A percentile compares a stretch with the other conserved stretches of the same genome.
phyloP scores from a whole-genome alignment of 2,797 vertebrate genomes.

The Nyctibius grandis region DNA sequence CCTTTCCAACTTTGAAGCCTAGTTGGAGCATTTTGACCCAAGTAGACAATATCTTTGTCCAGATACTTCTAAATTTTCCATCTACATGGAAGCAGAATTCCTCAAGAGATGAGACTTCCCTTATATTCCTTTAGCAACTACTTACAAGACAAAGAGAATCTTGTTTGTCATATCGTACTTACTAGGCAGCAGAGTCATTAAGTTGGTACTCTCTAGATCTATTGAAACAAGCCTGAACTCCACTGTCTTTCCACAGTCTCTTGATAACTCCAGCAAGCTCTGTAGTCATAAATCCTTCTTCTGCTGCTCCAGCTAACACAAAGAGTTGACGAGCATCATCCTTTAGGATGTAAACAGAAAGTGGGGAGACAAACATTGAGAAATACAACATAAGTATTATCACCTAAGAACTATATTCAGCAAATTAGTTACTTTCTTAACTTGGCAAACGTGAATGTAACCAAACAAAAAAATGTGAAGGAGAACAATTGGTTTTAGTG shows the following conservation, averaged over 20 bases:
- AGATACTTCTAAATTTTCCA: neutral
- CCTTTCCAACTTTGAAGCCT: neutral
- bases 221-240: slow-evolving; percentile 96
- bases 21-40: neutral
- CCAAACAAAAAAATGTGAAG: neutral
- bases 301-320: slow-evolving; percentile 92
- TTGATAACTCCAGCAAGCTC: slow-evolving; percentile 97
- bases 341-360: slow-evolving; percentile 63
- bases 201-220: slow-evolving; percentile 98
- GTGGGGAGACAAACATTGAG: neutral
- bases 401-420: neutral
- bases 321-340: slow-evolving; percentile 97
- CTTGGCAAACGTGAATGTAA: neutral
- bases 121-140: neutral
- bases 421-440: neutral
- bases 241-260: slow-evolving; percentile 93
- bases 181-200: slow-evolving; percentile 98
- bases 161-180: slow-evolving; percentile 64
- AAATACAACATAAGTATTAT: neutral
- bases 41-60: neutral
- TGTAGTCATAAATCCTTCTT: slow-evolving; percentile 96
- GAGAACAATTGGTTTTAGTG: neutral
- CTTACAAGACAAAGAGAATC: neutral
- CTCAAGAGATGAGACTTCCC: neutral
- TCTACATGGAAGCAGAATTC: neutral